Base-by-base conservation (phyloP, 2,113 vertebrate species). In the Cavia aperea region DNA sequence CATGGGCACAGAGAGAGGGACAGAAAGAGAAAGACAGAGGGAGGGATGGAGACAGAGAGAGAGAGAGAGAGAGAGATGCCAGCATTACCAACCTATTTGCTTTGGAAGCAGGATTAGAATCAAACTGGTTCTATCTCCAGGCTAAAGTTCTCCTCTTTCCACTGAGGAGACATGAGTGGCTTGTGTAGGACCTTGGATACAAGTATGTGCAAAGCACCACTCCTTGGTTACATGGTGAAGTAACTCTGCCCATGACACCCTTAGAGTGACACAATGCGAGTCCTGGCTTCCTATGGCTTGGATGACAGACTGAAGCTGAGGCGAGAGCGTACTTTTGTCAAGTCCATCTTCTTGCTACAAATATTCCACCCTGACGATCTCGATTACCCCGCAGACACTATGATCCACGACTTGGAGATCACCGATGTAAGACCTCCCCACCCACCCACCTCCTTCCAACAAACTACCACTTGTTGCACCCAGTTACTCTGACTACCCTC, bases 331-430 rank as follows among this genome's bases (percentile, higher is more conserved):
- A 95, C 58, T 3, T 96, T 97, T 88, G 93, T 94, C 88, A 97
- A 96, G 60, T 97, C 96, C 68, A 65, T 97, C 81, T 98, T 97
- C 81, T 90, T 98, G 82, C 88, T 97, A 73, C 95, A 95, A 49
- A 36, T 93, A 6, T 15, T 73, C 81, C 88, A 89, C 24, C 81
- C 95, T 36, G 68, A 85, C 0, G 78, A 95, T 2, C 88, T 89
- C 29, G 36, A 60, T 1, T 15, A 56, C 2, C 96, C 95, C 0
- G 81, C 94, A 73, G 96, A 94, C 68, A 95, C 96, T 73, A 94
- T 96, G 73, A 92, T 81, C 46, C 93, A 96, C 54, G 97, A 98
- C 88, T 43, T 96, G 95, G 97, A 73, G 63, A 19, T 98, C 87
- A 86, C 94, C 5, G 93, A 97, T 7, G 83, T 97, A 96, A 97